phyloP scores from a whole-genome alignment of 1,140 invertebrate species.

The Solenopsis fugax region DNA sequence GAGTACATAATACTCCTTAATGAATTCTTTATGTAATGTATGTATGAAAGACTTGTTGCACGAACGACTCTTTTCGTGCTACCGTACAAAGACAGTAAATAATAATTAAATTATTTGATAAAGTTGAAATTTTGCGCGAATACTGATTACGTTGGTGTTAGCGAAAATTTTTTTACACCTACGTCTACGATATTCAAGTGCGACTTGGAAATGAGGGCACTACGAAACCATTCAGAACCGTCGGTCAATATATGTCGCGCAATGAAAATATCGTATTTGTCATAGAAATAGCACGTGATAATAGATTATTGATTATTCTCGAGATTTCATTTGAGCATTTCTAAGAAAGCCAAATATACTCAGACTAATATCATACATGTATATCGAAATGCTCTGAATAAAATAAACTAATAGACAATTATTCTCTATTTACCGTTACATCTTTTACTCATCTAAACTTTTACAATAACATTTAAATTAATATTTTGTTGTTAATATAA shows the following conservation, averaged over 20 bases:
- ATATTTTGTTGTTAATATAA: background rate
- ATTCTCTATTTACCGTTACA: background rate
- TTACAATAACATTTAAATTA: background rate
- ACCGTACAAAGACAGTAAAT: background rate
- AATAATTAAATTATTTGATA: conserved; percentile 14
- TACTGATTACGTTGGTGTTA: background rate
- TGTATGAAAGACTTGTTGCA: conserved; percentile 37
- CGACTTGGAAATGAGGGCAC: background rate
- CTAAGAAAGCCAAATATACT: background rate
- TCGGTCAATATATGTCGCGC: background rate
- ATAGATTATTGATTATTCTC: conserved; percentile 34
- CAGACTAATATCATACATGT: background rate
- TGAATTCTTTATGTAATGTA: conserved; percentile 24
- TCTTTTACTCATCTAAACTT: background rate
- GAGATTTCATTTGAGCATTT: conserved; percentile 21
- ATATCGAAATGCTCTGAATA: background rate
- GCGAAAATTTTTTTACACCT: background rate
- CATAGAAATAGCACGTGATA: conserved; percentile 12
- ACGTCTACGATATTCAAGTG: background rate
- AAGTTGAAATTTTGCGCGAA: background rate
- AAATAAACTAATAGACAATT: conserved; percentile 1
- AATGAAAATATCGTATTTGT: conserved; percentile 18
- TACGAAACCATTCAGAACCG: background rate
- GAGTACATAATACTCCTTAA: background rate
- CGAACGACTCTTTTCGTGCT: background rate